A percentile compares a stretch with the other conserved stretches of the same genome.
Conservation (phyloP, 2,888 invertebrate species). For the Drosophila algonquin region DNA sequence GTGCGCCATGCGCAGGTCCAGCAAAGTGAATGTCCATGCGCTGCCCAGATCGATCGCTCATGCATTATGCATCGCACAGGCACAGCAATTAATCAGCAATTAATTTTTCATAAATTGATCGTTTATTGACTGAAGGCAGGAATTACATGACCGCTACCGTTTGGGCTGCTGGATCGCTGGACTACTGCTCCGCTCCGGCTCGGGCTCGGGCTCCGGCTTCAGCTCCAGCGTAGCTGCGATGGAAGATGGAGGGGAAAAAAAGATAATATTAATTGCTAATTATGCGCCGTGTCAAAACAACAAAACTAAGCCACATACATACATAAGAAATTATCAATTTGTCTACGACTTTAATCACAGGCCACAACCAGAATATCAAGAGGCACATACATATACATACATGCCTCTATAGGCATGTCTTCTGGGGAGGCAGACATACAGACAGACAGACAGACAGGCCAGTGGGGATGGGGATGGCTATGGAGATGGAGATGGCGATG, state of each 20-base stretch:
- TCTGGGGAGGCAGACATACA: no score
- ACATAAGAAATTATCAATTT: constrained; percentile 61
- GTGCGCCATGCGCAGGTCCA: constrained; percentile 6
- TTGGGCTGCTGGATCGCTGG: constrained; percentile 18
- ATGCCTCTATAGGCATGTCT: no score
- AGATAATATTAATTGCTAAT: constrained; percentile 63
- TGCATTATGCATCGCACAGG: constrained; percentile 52
- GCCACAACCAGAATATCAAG: constrained; percentile 17
- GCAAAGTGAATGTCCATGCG: constrained; percentile 36
- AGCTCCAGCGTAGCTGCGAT: no score
- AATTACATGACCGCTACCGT: constrained; percentile 55
- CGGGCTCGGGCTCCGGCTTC: neutral
- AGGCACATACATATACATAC: neutral
- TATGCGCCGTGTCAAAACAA: constrained; percentile 72
- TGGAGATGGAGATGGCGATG: constrained; percentile 7
- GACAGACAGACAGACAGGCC: neutral
- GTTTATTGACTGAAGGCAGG: constrained; percentile 41
- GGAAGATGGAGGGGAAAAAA: neutral
- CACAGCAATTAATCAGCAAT: constrained; percentile 65
- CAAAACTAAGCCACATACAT: constrained; percentile 63
- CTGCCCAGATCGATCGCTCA: constrained; percentile 17
- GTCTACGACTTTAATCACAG: constrained; percentile 27
- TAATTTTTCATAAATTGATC: constrained; percentile 61
- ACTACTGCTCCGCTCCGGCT: no score
- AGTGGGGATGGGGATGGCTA: neutral